Conservation (phyloP, 1,140 invertebrate species). For the Eurosta solidaginis region DNA sequence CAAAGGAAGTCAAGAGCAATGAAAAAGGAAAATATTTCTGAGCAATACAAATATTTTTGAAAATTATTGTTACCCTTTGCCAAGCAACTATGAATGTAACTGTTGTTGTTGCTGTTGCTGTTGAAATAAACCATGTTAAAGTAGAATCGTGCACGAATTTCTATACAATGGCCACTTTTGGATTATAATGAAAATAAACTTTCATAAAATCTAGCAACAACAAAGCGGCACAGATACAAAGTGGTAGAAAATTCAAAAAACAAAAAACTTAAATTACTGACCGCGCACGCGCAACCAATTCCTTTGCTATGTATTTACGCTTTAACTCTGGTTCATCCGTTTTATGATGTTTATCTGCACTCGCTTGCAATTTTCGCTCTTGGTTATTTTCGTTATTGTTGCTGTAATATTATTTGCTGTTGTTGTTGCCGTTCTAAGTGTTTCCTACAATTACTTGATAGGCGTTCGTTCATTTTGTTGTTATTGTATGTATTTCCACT, state of each 20-base stretch:
- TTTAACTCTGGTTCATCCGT: slow-evolving; percentile 18
- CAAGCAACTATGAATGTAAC: background rate
- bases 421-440: slow-evolving; percentile 16
- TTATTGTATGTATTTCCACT: background rate
- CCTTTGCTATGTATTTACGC: slow-evolving; percentile 11
- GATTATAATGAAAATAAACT: background rate
- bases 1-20: too few relatives aligned
- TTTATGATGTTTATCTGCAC: slow-evolving; percentile 21
- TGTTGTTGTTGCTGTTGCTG: background rate
- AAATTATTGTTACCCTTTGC: background rate
- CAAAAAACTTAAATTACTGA: slow-evolving; percentile 19
- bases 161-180: background rate
- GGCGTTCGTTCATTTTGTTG: background rate
- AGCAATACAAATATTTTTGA: background rate
- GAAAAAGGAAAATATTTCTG: too few relatives aligned
- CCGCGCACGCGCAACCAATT: slow-evolving; percentile 23
- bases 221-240: background rate
- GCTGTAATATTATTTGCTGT: background rate
- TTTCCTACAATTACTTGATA: background rate
- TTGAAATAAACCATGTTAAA: slow-evolving; percentile 14
- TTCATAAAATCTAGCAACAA: background rate
- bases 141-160: slow-evolving; percentile 18
- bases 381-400: background rate
- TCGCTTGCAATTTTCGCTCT: slow-evolving; percentile 7
- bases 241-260: background rate